These are phyloP conservation scores for Tenthredo notha DNA, from an alignment of 2,888 invertebrate species.

Conservation along the genomic window DNA sequence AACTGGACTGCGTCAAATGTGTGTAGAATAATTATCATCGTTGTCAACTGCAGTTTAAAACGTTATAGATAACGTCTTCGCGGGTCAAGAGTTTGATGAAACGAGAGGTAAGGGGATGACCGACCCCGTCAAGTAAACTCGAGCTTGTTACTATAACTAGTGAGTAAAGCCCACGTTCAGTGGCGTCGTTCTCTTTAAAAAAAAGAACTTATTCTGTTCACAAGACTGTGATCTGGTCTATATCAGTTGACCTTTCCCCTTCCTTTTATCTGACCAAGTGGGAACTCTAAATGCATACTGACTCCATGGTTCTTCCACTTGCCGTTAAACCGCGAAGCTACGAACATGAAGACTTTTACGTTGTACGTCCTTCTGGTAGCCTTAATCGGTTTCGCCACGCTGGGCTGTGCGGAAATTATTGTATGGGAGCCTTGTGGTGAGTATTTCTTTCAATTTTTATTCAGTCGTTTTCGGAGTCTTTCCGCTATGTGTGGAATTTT, in stretches of 20 bases:
- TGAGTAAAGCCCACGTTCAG: constrained; percentile 1
- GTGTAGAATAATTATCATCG: not conserved
- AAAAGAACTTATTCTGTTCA: not conserved
- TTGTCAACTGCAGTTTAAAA: not conserved
- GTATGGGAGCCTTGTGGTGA: constrained; percentile 65
- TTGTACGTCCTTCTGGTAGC: constrained; percentile 60
- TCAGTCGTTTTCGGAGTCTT: not conserved
- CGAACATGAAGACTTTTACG: constrained; percentile 67
- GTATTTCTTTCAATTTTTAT: constrained; percentile 55
- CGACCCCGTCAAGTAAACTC: not conserved
- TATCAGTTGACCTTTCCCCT: constrained; percentile 74
- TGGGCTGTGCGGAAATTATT: constrained; percentile 65
- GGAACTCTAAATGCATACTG: constrained; percentile 34
- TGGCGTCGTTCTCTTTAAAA: constrained; percentile 29
- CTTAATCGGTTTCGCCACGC: constrained; percentile 60
- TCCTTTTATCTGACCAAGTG: constrained; percentile 61
- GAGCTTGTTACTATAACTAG: not conserved
- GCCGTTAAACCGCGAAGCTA: constrained; percentile 62
- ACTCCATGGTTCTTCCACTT: constrained; percentile 63
- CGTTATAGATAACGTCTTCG: not conserved
- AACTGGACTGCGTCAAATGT: not conserved
- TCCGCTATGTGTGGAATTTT: not conserved
- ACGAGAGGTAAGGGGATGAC: not conserved
- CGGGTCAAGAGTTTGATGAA: constrained; percentile 2
- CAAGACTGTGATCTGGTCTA: constrained; percentile 53